Percentiles rank a stretch among this genome's conserved stretches.
Evolutionary conservation across 2,113 vertebrate species (phyloP).

Genomic region (Brachyhypopomus gauderio): DNA sequence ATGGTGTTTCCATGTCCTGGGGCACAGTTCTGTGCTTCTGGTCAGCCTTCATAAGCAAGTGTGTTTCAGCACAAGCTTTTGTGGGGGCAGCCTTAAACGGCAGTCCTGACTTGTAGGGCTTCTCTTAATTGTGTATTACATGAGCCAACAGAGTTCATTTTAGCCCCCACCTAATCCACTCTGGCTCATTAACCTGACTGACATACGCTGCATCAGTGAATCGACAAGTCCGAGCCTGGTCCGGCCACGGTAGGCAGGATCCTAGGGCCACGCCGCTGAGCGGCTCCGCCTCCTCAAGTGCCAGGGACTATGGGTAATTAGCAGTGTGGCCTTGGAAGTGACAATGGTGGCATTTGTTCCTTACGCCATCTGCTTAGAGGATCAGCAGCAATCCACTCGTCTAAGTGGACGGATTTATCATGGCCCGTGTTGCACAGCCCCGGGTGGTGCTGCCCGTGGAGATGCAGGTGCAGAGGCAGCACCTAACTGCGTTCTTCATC

Average conservation of each 20-base stretch:
- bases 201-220: conserved; percentile 39
- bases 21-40: neutral
- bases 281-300: conserved; percentile 63
- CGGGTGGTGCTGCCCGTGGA: neutral
- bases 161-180: conserved; percentile 14
- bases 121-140: neutral
- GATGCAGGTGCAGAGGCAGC: neutral
- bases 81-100: neutral
- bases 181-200: conserved; percentile 33
- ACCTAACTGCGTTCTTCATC: neutral
- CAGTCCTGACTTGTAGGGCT: neutral
- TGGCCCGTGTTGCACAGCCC: neutral
- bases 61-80: too few species aligned
- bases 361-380: conserved; percentile 50
- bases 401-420: conserved; percentile 26
- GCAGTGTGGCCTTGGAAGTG: conserved; percentile 51
- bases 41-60: too few species aligned
- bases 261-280: conserved; percentile 27
- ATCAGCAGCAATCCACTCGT: conserved; percentile 48
- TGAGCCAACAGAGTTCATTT: neutral
- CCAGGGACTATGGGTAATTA: conserved; percentile 63
- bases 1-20: too few species aligned
- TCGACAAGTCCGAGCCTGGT: conserved; percentile 39
- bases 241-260: conserved; percentile 32
- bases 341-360: conserved; percentile 63